These are phyloP conservation scores for Toxotes chatareus DNA, from an alignment of 2,113 vertebrate species.

Conservation along the genomic window DNA sequence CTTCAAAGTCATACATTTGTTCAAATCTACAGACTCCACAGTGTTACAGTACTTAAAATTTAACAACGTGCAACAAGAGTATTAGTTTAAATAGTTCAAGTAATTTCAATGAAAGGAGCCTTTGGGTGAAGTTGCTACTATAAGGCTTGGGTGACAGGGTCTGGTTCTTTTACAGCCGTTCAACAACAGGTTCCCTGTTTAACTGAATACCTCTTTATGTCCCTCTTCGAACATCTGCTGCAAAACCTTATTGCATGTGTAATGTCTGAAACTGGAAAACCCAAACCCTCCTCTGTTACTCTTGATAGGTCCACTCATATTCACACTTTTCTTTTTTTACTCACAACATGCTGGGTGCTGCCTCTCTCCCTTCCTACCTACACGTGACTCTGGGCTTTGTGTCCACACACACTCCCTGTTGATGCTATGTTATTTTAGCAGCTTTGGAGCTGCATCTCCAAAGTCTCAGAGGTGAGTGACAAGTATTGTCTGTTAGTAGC, in stretches of 20 bases:
- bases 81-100: conserved; percentile 58
- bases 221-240: background rate
- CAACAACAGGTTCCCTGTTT: conserved; percentile 23
- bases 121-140: conserved; percentile 49
- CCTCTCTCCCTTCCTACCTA: background rate
- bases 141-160: conserved; percentile 50
- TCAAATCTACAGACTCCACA: conserved; percentile 10
- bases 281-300: background rate
- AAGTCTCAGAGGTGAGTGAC: background rate
- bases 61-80: conserved; percentile 36
- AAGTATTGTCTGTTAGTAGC: conserved; percentile 13
- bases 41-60: conserved; percentile 20
- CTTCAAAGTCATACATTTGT: conserved; percentile 21
- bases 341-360: conserved; percentile 17
- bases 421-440: background rate
- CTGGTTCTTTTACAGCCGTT: background rate
- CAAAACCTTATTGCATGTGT: background rate
- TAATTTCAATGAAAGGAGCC: conserved; percentile 26
- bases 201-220: background rate
- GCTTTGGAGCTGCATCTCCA: conserved; percentile 1
- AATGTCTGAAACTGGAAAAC: background rate
- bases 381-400: background rate
- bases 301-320: background rate
- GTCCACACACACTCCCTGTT: background rate
- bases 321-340: background rate